Base-by-base conservation (phyloP, 2,113 vertebrate genomes). In the Pygoscelis antarcticus region DNA sequence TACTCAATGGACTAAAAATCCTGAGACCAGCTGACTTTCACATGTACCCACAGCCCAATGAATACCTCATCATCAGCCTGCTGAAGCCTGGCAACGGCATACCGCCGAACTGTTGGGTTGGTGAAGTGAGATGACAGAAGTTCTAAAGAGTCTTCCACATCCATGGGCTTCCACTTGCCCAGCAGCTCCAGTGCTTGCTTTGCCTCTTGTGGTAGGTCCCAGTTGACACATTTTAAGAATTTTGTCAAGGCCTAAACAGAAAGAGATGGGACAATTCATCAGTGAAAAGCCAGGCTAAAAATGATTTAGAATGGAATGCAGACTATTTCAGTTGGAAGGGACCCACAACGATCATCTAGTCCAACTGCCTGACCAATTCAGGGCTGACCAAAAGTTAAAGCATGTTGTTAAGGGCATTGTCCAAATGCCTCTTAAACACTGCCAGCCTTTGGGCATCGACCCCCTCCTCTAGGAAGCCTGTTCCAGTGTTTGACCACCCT, bases 201-300 rank as follows among this genome's bases (percentile, higher is more conserved):
- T 82, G 99, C 99, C 87, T 99, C 99, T 94, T 99, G 99, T 40
- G 99, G 99, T 54, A 99, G 97, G 79, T 99, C 99, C 99, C 99
- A 99, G 97, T 99, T 99, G 88, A 99, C 99, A 97, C 99, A 99
- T 97, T 99, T 99, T 79, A 99, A 98, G 98, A 99, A 99, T 97
- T 99, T 99, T 26, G 99, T 99, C 96, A 99, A 97, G 21, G 99
- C 99, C 99, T 99, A 95, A 57, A 88, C 2, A 71, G 46, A 87
- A 66, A 51, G 58, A 83, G 32, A 72, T 82, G 15, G 15, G 22
- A 51, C 7, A 92, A 87, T 11, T 61, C 3, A 40, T 32, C 9
- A 65, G 8, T 16, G 38, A 57, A 87, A 84, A 29, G 4, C 13
- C 32, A 86, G 8, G 4, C 20, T 68, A 30, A 92, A 75, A 77